Base-by-base conservation (phyloP, 2,888 invertebrate genomes). In the Micoletzkya japonica region DNA sequence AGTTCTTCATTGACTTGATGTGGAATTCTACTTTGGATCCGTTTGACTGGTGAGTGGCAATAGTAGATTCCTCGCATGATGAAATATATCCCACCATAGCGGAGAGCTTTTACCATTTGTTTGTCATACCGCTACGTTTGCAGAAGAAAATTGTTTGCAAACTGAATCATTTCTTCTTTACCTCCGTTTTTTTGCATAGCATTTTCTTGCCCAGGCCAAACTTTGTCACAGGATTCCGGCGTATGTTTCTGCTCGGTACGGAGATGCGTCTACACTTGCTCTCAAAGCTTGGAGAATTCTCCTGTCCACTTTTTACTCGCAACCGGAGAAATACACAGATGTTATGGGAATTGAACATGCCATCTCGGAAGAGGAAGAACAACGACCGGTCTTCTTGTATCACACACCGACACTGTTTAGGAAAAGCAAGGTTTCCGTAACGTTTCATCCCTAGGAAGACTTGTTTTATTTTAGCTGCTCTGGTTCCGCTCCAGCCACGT, bases 1-100 rank as follows among this genome's bases (percentile, higher is more conserved):
- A 95, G 74, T 89, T 95, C 64, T 92, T 94, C 90, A 89, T 91
- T 73, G 96, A 96, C 86, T 90, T 76, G 36, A 72, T 77, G 61
- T 79, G 79, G 79, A 32, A 52, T 4, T 36, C 32, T 20, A 57
- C 73, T 20, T 7, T 66, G 60, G 69, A 72, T 4, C 69, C 73
- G 1, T 61, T 61, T 6, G 30, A 59, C 6, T 66, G 64, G 64
- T 66, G 10, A 14, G 20, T 44, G 10, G 44, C 20, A 14, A 44
- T 14, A 54, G 0, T 57, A 26, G 4, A 58, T 20, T 73, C 70
- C 28, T 44, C 20, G 10, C 10, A 14, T 44, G 20, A 44, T 44
- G 44, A 44, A 44, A 44, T 44, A 10, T 44, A 10, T 44, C 44
- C 44, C 20, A 44, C 10, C 20, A n/a, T n/a, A n/a, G n/a, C n/a